These are phyloP conservation scores for Palythoa heliodiscus DNA, from an alignment of 92 coral and sea anemone species.

Conservation along the genomic window DNA sequence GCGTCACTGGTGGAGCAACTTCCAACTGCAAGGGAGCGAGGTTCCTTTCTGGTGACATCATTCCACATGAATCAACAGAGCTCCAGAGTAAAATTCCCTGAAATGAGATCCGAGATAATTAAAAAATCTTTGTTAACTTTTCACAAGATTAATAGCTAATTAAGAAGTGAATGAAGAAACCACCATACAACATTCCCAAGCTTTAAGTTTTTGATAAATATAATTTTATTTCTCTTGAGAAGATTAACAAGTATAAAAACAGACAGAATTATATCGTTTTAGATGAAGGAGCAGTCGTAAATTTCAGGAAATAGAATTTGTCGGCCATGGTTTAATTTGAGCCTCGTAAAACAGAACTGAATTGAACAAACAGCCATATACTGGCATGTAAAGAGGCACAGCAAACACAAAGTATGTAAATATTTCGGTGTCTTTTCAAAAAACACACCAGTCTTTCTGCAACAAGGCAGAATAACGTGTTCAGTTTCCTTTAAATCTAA, in stretches of 20 bases:
- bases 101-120: conserved; percentile 85
- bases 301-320: background rate
- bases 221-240: conserved; percentile 51
- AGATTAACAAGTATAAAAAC: conserved; percentile 47
- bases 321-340: conserved; percentile 1
- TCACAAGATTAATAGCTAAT: conserved; percentile 94
- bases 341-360: conserved; percentile 26
- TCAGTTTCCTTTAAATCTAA: background rate
- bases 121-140: conserved; percentile 97
- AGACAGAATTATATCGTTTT: conserved; percentile 15
- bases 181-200: conserved; percentile 72
- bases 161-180: conserved; percentile 91
- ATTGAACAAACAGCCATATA: conserved; percentile 60
- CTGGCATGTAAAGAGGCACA: conserved; percentile 63
- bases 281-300: background rate
- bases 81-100: conserved; percentile 49
- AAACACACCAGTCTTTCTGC: conserved; percentile 41
- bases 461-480: background rate
- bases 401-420: conserved; percentile 81
- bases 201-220: conserved; percentile 65
- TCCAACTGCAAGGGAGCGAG: background rate
- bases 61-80: conserved; percentile 11
- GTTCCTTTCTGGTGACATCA: conserved; percentile 25
- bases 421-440: conserved; percentile 39
- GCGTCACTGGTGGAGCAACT: conserved; percentile 22